Evolutionary conservation across 2,888 invertebrate genomes (phyloP).

Genomic region (Parnassius apollo): DNA sequence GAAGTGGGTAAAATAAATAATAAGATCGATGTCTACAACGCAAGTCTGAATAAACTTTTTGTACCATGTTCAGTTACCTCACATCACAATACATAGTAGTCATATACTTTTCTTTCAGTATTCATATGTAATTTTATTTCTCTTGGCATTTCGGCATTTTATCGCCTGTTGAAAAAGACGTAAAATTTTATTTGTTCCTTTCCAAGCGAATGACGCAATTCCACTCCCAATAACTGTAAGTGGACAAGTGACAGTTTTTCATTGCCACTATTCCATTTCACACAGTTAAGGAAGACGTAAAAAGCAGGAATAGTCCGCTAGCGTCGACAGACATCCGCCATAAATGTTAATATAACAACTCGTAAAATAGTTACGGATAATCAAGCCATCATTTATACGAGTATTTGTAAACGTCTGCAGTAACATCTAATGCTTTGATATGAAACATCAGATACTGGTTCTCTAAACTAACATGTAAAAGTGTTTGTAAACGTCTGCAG

Average conservation of each 20-base stretch:
- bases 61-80: no score
- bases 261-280: constrained; percentile 35
- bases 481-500: no score
- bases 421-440: no score
- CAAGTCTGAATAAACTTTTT: no score
- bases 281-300: constrained; percentile 34
- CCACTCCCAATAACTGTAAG: constrained; percentile 26
- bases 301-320: constrained; percentile 30
- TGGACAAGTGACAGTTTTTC: constrained; percentile 34
- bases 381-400: constrained; percentile 23
- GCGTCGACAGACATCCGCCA: constrained; percentile 35
- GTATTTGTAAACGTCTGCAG: constrained; percentile 27
- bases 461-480: no score
- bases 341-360: constrained; percentile 38
- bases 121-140: no score
- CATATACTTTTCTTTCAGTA: no score
- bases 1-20: no score
- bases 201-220: neutral
- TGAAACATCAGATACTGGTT: no score
- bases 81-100: no score
- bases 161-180: neutral
- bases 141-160: neutral
- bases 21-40: no score
- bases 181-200: neutral
- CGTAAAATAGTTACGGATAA: constrained; percentile 31